phyloP scores from a whole-genome alignment of 1,140 invertebrate genomes.

The Drosophila nannoptera region DNA sequence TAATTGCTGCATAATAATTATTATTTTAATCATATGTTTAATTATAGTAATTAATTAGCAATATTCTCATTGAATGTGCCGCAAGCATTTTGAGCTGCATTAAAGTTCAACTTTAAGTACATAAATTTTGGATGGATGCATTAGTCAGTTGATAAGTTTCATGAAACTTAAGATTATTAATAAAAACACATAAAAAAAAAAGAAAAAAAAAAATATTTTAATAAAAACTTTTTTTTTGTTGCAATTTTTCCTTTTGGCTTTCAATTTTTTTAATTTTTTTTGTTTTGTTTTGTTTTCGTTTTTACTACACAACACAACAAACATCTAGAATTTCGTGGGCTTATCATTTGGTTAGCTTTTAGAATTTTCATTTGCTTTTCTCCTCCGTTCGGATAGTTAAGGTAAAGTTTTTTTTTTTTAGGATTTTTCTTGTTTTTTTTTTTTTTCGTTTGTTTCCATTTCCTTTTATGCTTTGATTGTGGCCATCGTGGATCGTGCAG shows the following conservation, averaged over 20 bases:
- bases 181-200: conserved; percentile 1
- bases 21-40: conserved; percentile 22
- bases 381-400: not conserved
- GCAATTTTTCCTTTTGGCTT: not conserved
- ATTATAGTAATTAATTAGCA: conserved; percentile 24
- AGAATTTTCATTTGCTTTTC: not conserved
- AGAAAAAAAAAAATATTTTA: conserved; percentile 15
- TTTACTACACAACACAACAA: conserved; percentile 40
- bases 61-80: conserved; percentile 22
- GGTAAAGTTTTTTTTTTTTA: not conserved
- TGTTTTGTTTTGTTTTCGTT: not conserved
- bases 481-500: conserved; percentile 20
- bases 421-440: conserved; percentile 3
- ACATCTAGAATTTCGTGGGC: conserved; percentile 25
- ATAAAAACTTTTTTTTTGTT: not conserved
- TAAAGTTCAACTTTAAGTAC: conserved; percentile 44
- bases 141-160: conserved; percentile 49
- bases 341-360: conserved; percentile 15
- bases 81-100: conserved; percentile 31
- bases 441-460: conserved; percentile 11
- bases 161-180: conserved; percentile 24
- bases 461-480: conserved; percentile 38
- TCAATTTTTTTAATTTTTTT: conserved; percentile 4
- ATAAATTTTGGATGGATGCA: conserved; percentile 53
- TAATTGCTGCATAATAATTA: conserved; percentile 37